Evolutionary conservation across 2,888 invertebrate genomes (phyloP), one percentile per base, ranked within the genome.

Genomic region (Coenonympha arcania): DNA sequence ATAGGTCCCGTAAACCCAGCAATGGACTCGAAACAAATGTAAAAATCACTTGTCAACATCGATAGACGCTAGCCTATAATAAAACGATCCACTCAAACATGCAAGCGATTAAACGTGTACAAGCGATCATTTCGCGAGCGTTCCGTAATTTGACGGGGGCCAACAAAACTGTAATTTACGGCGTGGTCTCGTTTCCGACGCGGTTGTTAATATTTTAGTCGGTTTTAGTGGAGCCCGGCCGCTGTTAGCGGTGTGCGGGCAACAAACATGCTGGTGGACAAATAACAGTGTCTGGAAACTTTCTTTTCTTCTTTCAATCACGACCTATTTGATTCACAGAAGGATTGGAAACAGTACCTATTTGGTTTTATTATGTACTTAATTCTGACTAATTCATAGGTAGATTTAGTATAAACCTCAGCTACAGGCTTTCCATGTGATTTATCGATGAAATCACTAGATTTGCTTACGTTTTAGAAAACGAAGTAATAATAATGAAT

Each of bases 91-190:
- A 68, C 69, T 82, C 64, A 63, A 74, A 72, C 74, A 82, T 83
- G 76, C 73, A 79, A 69, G 68, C 78, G 83, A 82, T 82, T 79
- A 82, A 82, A 76, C 73, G 79, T 59, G 64, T 56, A 69, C 69
- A 64, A 69, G 67, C 69, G 66, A 59, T 62, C 62, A 67, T 69
- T 68, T 66, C 62, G 57, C 60, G 53, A 53, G 61, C 58, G 68
- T 73, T 68, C 72, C 64, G 75, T 82, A 79, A 83, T 79, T 76
- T 71, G 59, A 68, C 67, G 63, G 69, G 65, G 61, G 69, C 65
- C 64, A 65, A 65, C 73, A 76, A 78, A 77, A 81, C 79, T 79
- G 73, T 76, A 76, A 57, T 56, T 57, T 50, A 49, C 39, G 31
- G 15, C 15, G 39, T 39, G 15, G 22, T 18, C 28, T 22, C 26